phyloP scores from a whole-genome alignment of 2,888 invertebrate species.

The Rotaria sp. region DNA sequence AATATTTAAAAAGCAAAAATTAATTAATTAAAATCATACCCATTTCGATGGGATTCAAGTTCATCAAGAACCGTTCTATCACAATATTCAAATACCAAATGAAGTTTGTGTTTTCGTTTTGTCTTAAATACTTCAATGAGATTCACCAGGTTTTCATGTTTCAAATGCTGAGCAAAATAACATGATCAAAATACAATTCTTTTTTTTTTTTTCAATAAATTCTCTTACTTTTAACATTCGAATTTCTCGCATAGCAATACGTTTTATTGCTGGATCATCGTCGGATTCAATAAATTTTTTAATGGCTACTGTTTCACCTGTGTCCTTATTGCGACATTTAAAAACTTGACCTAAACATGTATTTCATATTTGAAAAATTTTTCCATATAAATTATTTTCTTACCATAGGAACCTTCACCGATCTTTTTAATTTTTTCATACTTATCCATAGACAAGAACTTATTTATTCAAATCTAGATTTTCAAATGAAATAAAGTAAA shows the following conservation, averaged over 20 bases:
- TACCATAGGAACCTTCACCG: slow-evolving; percentile 41
- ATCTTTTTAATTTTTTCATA: slow-evolving; percentile 41
- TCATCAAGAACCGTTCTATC: slow-evolving; percentile 93
- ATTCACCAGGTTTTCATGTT: slow-evolving; percentile 93
- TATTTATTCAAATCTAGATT: neutral
- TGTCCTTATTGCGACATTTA: slow-evolving; percentile 63
- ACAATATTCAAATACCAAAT: slow-evolving; percentile 95
- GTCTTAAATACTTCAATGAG: slow-evolving; percentile 91
- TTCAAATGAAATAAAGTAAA: neutral
- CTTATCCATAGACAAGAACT: slow-evolving; percentile 33
- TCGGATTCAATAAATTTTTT: slow-evolving; percentile 88
- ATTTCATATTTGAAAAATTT: no score
- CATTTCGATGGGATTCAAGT: slow-evolving; percentile 82
- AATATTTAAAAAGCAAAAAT: no score
- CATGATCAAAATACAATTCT: no score
- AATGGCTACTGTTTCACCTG: slow-evolving; percentile 77
- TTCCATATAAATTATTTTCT: no score
- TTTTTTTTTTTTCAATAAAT: neutral
- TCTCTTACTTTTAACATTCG: slow-evolving; percentile 78
- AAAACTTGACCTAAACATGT: slow-evolving; percentile 46
- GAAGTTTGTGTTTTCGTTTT: slow-evolving; percentile 73
- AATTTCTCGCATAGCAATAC: slow-evolving; percentile 83
- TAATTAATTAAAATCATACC: no score
- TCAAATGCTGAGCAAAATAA: slow-evolving; percentile 70
- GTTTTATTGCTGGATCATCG: slow-evolving; percentile 76